Base-by-base conservation (phyloP, 2,113 vertebrate species). In the Notarius quadriscutis region DNA sequence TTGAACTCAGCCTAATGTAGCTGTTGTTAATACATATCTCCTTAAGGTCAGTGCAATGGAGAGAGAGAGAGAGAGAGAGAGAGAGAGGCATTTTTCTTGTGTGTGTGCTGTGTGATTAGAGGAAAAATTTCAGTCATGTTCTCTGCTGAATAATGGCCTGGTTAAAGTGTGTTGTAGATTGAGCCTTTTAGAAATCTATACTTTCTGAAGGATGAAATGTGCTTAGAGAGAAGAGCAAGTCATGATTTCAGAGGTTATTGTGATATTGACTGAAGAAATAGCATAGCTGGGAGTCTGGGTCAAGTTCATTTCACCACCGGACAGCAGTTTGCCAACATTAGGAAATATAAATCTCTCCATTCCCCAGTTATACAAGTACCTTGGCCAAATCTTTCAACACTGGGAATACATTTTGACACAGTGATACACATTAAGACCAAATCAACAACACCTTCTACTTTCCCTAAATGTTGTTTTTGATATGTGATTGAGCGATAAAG, bases 21-120 rank as follows among this genome's bases (percentile, higher is more conserved):
- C 48, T 67, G 22, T 65, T 85, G 10, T 78, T 18, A 78, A 51
- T 51, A 7, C n/a, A 55, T 55, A 53, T 51, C 41, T 85, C 41
- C 18, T 65, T 77, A 62, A 85, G 20, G 69, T 57, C 84, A 48
- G 69, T 53, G 79, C 92, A 87, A 82, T n/a, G 41, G 57, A 22
- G 55, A 53, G 57, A 17, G 65, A 85, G 48, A 50, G 69, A 51
- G 62, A 62, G 27, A 60, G 51, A 58, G 57, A 22, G 55, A 53
- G 57, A 17, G n/a, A 60, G 50, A 53, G 72, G 25, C 34, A 41
- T 60, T 62, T 50, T 75, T 41, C 41, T 41, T 41, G 41, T 41
- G 41, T 41, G 41, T 41, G 41, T 0, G 34, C 41, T 41, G 41
- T 78, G 25, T 55, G 12, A 78, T 27, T 79, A 30, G 77, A 79